These are phyloP conservation scores for Dromas ardeola DNA, from an alignment of 2,113 vertebrate genomes.

Conservation along the genomic window DNA sequence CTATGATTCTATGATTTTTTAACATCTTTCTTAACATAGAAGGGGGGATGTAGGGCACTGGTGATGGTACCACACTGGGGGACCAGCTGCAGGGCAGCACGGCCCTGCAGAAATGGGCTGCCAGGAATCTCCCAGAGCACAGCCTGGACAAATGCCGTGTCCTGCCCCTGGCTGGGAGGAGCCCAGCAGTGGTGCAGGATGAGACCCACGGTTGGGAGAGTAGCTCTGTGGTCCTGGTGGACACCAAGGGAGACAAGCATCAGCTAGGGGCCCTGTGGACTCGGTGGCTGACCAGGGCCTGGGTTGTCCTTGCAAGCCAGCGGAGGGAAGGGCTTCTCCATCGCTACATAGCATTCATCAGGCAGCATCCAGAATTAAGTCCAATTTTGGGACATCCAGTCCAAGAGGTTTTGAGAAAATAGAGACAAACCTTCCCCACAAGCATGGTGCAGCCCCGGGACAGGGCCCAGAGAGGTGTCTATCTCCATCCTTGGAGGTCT, in stretches of 20 bases:
- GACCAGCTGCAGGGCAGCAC: neutral
- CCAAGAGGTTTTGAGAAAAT: neutral
- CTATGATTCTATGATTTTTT: no score
- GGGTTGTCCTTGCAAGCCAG: neutral
- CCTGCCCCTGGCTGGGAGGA: neutral
- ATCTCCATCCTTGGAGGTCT: neutral
- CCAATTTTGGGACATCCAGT: neutral
- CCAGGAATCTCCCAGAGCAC: neutral
- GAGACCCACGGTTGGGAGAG: neutral
- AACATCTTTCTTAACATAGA: neutral
- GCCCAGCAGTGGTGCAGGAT: neutral
- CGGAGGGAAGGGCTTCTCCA: neutral
- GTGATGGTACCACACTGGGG: no score
- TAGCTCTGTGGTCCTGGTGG: neutral
- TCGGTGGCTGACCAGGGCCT: fast-evolving
- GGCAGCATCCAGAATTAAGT: neutral
- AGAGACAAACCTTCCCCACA: neutral
- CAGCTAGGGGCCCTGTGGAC: neutral
- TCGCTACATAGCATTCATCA: neutral
- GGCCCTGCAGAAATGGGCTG: neutral
- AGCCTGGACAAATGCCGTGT: neutral
- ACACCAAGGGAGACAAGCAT: neutral
- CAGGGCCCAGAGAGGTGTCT: neutral
- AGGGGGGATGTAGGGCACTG: neutral
- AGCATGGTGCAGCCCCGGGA: neutral